Conservation (phyloP, 1,140 invertebrate genomes). For the Lamellibrachia luymesi region DNA sequence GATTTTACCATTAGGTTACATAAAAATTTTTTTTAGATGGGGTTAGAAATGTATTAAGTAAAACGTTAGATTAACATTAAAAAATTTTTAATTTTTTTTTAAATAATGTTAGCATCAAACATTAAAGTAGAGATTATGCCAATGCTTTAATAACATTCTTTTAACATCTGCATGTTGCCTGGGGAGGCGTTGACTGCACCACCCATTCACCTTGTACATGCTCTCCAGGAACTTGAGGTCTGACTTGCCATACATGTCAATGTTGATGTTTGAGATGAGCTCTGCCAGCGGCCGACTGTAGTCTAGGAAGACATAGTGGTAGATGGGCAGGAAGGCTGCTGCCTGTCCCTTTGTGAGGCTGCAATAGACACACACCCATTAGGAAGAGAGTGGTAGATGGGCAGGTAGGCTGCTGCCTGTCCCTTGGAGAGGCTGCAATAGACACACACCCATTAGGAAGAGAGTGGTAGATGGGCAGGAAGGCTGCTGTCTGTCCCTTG, state of each 20-base stretch:
- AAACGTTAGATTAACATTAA: no score
- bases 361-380: neutral
- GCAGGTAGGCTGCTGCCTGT: slow-evolving; percentile 32
- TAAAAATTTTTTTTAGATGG: neutral
- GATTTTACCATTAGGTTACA: neutral
- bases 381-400: slow-evolving; percentile 42
- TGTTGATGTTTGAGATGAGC: slow-evolving; percentile 32
- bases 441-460: neutral
- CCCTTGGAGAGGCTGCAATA: slow-evolving; percentile 34
- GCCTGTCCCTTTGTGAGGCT: slow-evolving; percentile 34
- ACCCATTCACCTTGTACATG: slow-evolving; percentile 37
- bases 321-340: slow-evolving; percentile 36
- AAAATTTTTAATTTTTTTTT: neutral
- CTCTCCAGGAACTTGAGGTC: slow-evolving; percentile 42
- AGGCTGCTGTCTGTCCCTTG: no score
- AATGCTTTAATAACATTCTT: no score
- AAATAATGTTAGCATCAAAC: no score
- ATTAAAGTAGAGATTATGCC: no score
- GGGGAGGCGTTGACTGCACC: neutral
- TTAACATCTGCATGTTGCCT: no score
- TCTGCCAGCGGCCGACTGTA: slow-evolving; percentile 35
- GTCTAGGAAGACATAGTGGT: slow-evolving; percentile 41
- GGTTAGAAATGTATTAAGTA: no score
- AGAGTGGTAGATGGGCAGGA: no score
- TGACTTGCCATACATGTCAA: slow-evolving; percentile 42